Evolutionary conservation across 2,888 invertebrate species (phyloP), one percentile per base, ranked within the genome.

Genomic region (Clepsis dumicolana): DNA sequence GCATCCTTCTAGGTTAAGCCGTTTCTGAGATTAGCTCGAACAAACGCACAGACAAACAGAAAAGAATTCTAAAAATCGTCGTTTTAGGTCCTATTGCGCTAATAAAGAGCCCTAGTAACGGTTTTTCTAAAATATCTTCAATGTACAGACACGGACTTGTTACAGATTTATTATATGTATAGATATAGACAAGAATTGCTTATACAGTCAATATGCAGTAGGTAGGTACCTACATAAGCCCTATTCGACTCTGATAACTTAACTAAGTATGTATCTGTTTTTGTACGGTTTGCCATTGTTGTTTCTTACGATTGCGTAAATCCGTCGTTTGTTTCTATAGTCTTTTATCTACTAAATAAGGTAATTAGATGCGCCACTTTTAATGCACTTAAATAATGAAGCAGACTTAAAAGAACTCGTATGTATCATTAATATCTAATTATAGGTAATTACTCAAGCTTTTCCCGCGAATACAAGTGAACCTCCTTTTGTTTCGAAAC

Each of bases 271-370:
- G 38, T 65, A 52, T 24, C 25, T n/a, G n/a, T n/a, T n/a, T 14
- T 21, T 52, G 52, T 77, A 76, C 73, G 67, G 73, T 73, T 73
- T 73, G 75, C 74, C 75, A 77, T 76, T 78, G 80, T 84, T 83
- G 78, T 79, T 78, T 71, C 64, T 74, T 74, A 60, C 64, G 68
- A 75, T 80, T 80, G 80, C 78, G 81, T 78, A 77, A 78, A 80
- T 83, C 83, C 83, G 80, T 73, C 72, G 78, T 79, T 82, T 80
- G 80, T 81, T 78, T 74, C 76, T 70, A 74, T 62, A 53, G 66
- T 60, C 61, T 60, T 57, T 67, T 38, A 38, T 41, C 50, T 62
- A 62, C 59, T 32, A 53, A n/a, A 38, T 48, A 41, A 56, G 61
- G 62, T 57, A 38, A 56, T 67, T 67, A 64, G 64, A 69, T 59